Base-by-base conservation (phyloP, 2,797 vertebrate genomes). In the Cyprinodon diabolis region DNA sequence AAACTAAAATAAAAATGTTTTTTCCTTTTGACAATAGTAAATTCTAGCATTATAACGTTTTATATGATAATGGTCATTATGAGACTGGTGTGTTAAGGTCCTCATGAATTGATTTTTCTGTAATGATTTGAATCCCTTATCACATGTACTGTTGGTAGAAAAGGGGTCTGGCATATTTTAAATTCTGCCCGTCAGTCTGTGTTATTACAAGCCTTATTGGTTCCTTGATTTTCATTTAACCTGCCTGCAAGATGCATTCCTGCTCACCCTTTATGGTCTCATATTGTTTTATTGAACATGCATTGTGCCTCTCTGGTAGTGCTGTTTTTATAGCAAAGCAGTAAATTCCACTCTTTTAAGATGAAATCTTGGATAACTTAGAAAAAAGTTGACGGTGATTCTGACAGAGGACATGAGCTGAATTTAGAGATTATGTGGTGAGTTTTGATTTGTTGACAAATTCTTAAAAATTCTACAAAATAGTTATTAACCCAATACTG, bases 201-300 rank as follows among this genome's bases (percentile, higher is more conserved):
- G 94, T 93, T 94, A 95, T 94, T 94, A 94, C 92, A 95, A 92
- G 92, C 86, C 93, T 94, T 95, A 95, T 94, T 95, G 94, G 93
- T 92, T 95, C 87, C 92, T 90, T 95, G 94, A 95, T 95, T 95
- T 95, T 94, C 93, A 94, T 95, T 94, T 94, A 95, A 95, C 95
- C 92, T 93, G 87, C 90, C 90, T 91, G 88, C 37, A 84, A 89
- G 90, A 94, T 91, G 93, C 94, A 92, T 93, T 94, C 93, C 93
- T 94, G 92, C 92, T 86, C 91, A 91, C 79, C 88, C 82, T 94
- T 95, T 95, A 95, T 94, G 94, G 93, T 94, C 94, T 94, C 92
- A 94, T 96, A 94, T 95, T 94, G 92, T 95, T 95, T 95, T 95
- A 95, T 94, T 94, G 93, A 94, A 94, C 91, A 92, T 93, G 93